Base-by-base conservation (phyloP, 2,888 invertebrate species). In the Mesorhabditis sp. region DNA sequence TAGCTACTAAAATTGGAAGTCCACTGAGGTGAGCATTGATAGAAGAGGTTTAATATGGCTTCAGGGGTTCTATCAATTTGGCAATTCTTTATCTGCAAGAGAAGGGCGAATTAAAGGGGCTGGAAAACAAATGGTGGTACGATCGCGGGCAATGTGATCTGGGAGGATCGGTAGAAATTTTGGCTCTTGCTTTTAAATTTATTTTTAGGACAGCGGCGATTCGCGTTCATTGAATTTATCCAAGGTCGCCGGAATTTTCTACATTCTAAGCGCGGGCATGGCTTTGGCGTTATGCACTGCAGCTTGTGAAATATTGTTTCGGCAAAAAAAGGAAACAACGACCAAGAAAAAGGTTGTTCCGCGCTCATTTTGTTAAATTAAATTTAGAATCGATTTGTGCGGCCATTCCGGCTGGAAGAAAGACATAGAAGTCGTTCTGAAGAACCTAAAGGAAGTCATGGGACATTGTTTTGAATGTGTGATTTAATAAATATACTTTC, bases 91-190 rank as follows among this genome's bases (percentile, higher is more conserved):
- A 92, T 72, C 72, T 85, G 28, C 83, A 92, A 86, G 94, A 96
- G 86, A 92, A 92, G 77, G 97, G 96, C 1, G 94, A 94, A 85
- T 88, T 98, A 80, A 91, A 92, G 72, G 92, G 92, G 86, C 88
- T 98, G 79, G 91, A 92, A 86, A 93, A 93, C 86, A 93, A 93
- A 88, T 97, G 97, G 97, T 97, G 93, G 95, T 92, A 91, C 88
- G 94, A 92, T 86, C 86, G 88, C 73, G 88, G 88, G 62, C 88
- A 88, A 78, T 89, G 89, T 76, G 88, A 85, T 67, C 79, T 75
- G 7, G 84, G 81, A 65, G 76, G 76, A 7, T 74, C 83, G 43
- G 82, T 79, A 41, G 67, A 70, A 65, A 41, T 5, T 10, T 42
- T 13, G 41, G 10, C 90, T 77, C 90, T 90, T 84, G 92, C 92